Evolutionary conservation across 1,140 invertebrate genomes (phyloP), one percentile per base, ranked within the genome.

Genomic region (Odontomachus brunneus): DNA sequence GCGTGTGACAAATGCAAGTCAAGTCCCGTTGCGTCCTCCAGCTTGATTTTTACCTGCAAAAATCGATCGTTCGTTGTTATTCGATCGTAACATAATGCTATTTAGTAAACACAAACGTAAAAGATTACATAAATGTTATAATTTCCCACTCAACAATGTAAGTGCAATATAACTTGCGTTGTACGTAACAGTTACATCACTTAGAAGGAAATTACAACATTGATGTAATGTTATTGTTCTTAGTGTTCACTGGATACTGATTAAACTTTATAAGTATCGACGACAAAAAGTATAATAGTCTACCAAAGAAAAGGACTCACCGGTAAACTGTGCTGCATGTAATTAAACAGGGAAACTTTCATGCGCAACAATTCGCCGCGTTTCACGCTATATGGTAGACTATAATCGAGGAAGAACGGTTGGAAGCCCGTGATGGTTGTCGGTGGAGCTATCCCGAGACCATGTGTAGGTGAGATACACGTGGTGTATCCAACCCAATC

Each of bases 311-410:
- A 0, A 60, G 26, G 19, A 92, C 94, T 94, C 94, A 96, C 96
- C 5, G 95, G 95, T 69, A 97, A 89, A 86, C 94, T 95, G 59
- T 95, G 94, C 15, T 95, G 93, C 89, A 97, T 90, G 90, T 97
- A 97, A 92, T 97, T 97, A 91, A 96, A 97, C 1, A 97, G 94
- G 0, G 96, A 95, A 1, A 96, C 95, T 91, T 97, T 96, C 62
- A 97, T 91, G 2, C 95, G 95, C 2, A 97, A 91, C 38, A 95
- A 94, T 92, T 97, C 97, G 3, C 95, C 96, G 14, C 96, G 93
- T 89, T 96, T 96, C 0, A 97, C 94, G 5, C 96, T 96, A 87
- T 96, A 97, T 0, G 97, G 97, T 7, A 97, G 90, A 73, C 95
- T 95, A 33, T 97, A 93, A 84, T 96, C 95, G 11, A 97, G 93